A percentile compares a stretch with the other conserved stretches of the same genome.
Evolutionary conservation across 2,113 vertebrate species (phyloP).

Genomic region (Aspidoscelis tigris): DNA sequence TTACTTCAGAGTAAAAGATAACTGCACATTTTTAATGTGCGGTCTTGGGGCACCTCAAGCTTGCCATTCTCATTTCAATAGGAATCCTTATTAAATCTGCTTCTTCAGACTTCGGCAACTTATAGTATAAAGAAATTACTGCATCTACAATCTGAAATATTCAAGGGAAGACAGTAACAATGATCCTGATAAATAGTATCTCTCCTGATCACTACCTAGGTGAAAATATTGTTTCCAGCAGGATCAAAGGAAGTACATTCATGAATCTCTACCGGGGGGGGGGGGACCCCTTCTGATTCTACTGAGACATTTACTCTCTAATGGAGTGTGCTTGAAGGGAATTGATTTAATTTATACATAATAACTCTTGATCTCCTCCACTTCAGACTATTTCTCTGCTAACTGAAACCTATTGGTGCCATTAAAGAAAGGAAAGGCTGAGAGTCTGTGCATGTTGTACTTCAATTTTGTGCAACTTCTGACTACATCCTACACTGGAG

Average conservation of each 20-base stretch:
- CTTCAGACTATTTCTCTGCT: slow-evolving; percentile 55
- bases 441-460: background rate
- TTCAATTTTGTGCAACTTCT: background rate
- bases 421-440: slow-evolving; percentile 59
- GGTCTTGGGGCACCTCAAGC: too few species aligned
- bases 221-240: slow-evolving; percentile 52
- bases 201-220: slow-evolving; percentile 44
- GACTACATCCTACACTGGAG: too few species aligned
- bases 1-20: too few species aligned
- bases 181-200: slow-evolving; percentile 58
- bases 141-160: slow-evolving; percentile 48
- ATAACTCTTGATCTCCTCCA: slow-evolving; percentile 50
- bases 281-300: slow-evolving; percentile 48
- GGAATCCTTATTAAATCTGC: background rate
- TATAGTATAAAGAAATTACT: slow-evolving; percentile 35
- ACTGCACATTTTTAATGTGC: too few species aligned
- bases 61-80: background rate
- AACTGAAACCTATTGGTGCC: slow-evolving; percentile 56
- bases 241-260: slow-evolving; percentile 56
- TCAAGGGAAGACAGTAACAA: slow-evolving; percentile 29
- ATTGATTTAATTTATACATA: slow-evolving; percentile 62
- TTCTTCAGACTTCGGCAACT: slow-evolving; percentile 34
- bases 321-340: slow-evolving; percentile 51
- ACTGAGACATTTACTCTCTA: slow-evolving; percentile 56
- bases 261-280: slow-evolving; percentile 12